These are phyloP conservation scores for Misgurnus anguillicaudatus DNA, from an alignment of 2,113 vertebrate genomes.

Conservation along the genomic window DNA sequence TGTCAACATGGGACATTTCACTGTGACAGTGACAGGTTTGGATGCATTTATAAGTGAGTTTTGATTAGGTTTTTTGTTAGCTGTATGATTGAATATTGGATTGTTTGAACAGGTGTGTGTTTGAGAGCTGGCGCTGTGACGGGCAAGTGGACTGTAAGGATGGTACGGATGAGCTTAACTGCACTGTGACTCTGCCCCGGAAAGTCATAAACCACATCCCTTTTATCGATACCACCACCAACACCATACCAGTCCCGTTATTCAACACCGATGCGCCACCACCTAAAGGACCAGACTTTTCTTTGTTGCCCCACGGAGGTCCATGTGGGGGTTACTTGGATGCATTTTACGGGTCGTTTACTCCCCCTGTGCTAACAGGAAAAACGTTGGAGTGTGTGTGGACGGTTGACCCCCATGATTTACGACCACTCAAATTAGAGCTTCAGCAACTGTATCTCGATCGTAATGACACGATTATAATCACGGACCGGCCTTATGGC, in stretches of 20 bases:
- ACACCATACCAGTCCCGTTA: not conserved
- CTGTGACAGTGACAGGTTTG: slow-evolving; percentile 82
- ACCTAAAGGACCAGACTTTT: not conserved
- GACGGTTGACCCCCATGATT: slow-evolving; percentile 83
- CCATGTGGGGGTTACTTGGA: slow-evolving; percentile 80
- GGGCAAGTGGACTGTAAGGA: slow-evolving; percentile 89
- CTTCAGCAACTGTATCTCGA: slow-evolving; percentile 79
- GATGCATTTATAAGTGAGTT: not conserved
- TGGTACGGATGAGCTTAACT: slow-evolving; percentile 84
- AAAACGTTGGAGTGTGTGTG: slow-evolving; percentile 75
- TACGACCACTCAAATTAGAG: slow-evolving; percentile 79
- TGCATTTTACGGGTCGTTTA: slow-evolving; percentile 86
- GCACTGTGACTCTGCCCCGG: slow-evolving; percentile 81
- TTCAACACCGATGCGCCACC: slow-evolving; percentile 35
- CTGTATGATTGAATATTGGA: not conserved
- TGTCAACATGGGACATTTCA: slow-evolving; percentile 88
- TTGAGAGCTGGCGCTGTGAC: slow-evolving; percentile 90
- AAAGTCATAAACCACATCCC: not conserved
- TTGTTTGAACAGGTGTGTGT: slow-evolving; percentile 78
- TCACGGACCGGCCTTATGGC: slow-evolving; percentile 72
- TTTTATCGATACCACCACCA: slow-evolving; percentile 9
- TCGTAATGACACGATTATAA: slow-evolving; percentile 70
- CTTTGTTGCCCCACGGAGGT: slow-evolving; percentile 54
- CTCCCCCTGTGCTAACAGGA: slow-evolving; percentile 66
- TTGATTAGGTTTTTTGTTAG: not conserved